Percentiles rank a stretch among this genome's conserved stretches.
phyloP scores from a whole-genome alignment of 2,888 invertebrate species.

The Pollenia labialis region DNA sequence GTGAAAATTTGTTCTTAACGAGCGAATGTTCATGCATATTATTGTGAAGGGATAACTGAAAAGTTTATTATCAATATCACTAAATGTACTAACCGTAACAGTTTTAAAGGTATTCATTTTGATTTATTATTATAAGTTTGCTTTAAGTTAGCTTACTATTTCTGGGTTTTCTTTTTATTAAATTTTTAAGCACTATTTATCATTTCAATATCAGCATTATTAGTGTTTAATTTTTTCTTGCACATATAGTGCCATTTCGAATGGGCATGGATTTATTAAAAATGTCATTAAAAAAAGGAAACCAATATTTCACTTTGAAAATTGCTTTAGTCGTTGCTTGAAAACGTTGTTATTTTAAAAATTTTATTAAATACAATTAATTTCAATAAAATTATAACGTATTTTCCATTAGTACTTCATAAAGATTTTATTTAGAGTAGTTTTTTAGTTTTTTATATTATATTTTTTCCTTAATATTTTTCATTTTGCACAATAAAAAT shows the following conservation, averaged over 20 bases:
- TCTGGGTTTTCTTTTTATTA: not conserved
- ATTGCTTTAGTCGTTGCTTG: too few relatives aligned
- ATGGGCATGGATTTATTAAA: too few relatives aligned
- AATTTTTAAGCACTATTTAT: conserved; percentile 4
- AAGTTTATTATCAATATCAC: not conserved
- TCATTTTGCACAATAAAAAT: too few relatives aligned
- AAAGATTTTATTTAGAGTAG: too few relatives aligned
- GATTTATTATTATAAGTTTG: not conserved
- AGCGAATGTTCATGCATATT: conserved; percentile 1
- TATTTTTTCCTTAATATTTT: too few relatives aligned
- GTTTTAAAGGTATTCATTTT: not conserved
- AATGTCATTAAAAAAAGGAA: too few relatives aligned
- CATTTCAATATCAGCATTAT: not conserved
- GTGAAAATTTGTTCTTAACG: not conserved
- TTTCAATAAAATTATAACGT: too few relatives aligned
- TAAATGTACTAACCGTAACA: not conserved
- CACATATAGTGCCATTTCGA: conserved; percentile 1
- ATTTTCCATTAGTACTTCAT: too few relatives aligned
- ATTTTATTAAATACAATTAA: too few relatives aligned
- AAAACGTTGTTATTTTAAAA: too few relatives aligned
- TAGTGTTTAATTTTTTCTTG: conserved; percentile 7
- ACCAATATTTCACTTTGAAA: too few relatives aligned
- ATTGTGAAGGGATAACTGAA: not conserved
- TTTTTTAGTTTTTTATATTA: too few relatives aligned
- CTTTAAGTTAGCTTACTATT: not conserved